Evolutionary conservation across 2,888 invertebrate species (phyloP), one percentile per base, ranked within the genome.

Genomic region (Lissonota sp.): DNA sequence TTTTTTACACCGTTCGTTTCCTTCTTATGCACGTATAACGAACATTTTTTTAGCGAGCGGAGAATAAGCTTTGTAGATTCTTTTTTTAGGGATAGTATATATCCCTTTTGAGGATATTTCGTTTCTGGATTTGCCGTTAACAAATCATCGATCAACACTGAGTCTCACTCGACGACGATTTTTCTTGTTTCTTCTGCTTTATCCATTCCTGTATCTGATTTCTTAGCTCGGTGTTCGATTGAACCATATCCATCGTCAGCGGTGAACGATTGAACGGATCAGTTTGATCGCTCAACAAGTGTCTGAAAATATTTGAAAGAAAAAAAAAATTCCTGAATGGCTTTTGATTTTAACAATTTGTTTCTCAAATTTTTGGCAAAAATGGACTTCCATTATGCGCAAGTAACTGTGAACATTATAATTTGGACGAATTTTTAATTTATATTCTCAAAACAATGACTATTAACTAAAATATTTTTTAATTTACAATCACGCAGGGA

Each of bases 181-280:
- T 86, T 77, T 89, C 88, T 67, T 84, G 84, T 64, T 93, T 95
- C 88, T 95, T 95, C 86, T 95, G 94, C 1, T 94, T 93, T 49
- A 97, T 95, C 99, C 98, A 99, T 16, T 94, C 93, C 66, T 95
- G 94, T 84, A 99, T 98, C 91, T 95, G 95, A n/a, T 93, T 93
- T 88, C 96, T 96, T 12, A 99, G 94, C 83, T 97, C 96, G 0
- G 93, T 94, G 91, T 97, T 95, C 0, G 98, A 95, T 88, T 95
- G 95, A 0, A 99, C 95, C 95, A 97, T 97, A 89, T 98, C 98
- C 98, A 99, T 97, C 0, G 98, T 97, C 12, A 99, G 94, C 0
- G 98, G 97, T 7, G 97, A 96, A 49, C 99, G 95, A 93, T 98
- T 99, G 92, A 99, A 99, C 0, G 99, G 99, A 93, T 99, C 99